phyloP scores from a whole-genome alignment of 2,888 invertebrate genomes.

The Suillia variegata region DNA sequence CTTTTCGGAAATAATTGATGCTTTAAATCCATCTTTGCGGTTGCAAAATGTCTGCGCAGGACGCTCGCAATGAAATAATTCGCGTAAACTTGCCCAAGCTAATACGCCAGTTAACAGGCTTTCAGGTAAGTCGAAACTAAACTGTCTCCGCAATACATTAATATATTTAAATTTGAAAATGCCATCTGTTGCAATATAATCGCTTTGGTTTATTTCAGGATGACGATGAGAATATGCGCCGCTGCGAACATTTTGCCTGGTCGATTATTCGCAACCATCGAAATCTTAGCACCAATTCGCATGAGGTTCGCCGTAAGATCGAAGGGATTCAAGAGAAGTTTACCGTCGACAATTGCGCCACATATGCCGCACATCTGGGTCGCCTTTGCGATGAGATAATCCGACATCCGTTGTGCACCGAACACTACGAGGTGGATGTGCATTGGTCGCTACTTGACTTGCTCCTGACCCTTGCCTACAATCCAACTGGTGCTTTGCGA shows the following conservation, averaged over 20 bases:
- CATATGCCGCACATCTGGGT: slow-evolving; percentile 59
- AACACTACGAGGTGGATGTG: slow-evolving; percentile 58
- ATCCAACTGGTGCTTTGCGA: slow-evolving; percentile 52
- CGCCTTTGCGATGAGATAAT: slow-evolving; percentile 52
- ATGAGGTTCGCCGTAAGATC: slow-evolving; percentile 61
- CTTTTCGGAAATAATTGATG: too few species aligned
- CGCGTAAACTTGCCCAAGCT: slow-evolving; percentile 44
- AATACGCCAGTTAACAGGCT: slow-evolving; percentile 43
- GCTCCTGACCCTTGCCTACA: slow-evolving; percentile 59
- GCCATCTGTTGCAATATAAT: not conserved
- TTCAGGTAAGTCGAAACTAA: slow-evolving; percentile 42
- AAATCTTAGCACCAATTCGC: slow-evolving; percentile 61
- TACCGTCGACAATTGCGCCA: slow-evolving; percentile 61
- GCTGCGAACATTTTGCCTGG: slow-evolving; percentile 56
- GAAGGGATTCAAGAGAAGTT: slow-evolving; percentile 62
- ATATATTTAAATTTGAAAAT: not conserved
- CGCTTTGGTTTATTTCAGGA: slow-evolving; percentile 45
- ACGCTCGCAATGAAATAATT: slow-evolving; percentile 44
- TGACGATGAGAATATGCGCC: slow-evolving; percentile 56
- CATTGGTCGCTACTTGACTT: slow-evolving; percentile 64
- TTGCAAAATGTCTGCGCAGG: slow-evolving; percentile 34
- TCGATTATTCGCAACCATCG: slow-evolving; percentile 61
- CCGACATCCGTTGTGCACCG: slow-evolving; percentile 44
- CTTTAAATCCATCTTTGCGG: too few species aligned
- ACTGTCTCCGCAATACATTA: not conserved